phyloP scores from a whole-genome alignment of 2,797 vertebrate genomes.

The Lacerta bilineata region DNA sequence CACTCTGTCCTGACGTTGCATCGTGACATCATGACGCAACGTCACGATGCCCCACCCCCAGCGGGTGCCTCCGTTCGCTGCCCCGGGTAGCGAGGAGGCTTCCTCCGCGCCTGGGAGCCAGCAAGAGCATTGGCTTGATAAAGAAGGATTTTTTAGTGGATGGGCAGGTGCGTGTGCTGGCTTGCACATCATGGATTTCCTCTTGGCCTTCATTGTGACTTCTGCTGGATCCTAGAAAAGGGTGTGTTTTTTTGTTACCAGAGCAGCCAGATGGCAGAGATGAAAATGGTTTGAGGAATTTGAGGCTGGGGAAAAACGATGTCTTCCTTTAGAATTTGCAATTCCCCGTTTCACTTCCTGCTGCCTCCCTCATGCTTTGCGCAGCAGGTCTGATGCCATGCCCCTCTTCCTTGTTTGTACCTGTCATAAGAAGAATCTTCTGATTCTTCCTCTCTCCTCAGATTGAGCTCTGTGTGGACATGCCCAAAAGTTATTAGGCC shows the following conservation, averaged over 20 bases:
- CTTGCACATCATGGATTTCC: neutral
- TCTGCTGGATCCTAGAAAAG: neutral
- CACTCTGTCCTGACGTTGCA: too few relatives aligned
- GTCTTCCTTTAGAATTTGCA: neutral
- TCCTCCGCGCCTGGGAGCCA: neutral
- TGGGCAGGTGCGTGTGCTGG: too few relatives aligned
- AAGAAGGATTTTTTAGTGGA: neutral
- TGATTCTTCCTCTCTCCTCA: neutral
- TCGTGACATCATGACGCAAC: too few relatives aligned
- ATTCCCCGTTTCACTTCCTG: constrained; percentile 21
- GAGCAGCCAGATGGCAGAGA: neutral
- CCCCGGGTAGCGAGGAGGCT: too few relatives aligned
- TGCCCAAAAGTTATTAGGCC: neutral
- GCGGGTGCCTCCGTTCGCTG: too few relatives aligned
- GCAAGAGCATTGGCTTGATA: constrained; percentile 6
- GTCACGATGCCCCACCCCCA: too few relatives aligned
- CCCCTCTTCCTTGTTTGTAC: rapidly evolving
- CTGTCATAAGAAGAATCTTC: neutral
- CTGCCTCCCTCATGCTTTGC: neutral
- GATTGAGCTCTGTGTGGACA: neutral
- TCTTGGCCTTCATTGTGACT: neutral
- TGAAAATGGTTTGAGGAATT: neutral
- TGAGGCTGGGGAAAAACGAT: neutral
- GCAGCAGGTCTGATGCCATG: rapidly evolving
- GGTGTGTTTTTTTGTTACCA: neutral